Conservation (phyloP, 2,797 vertebrate species). For the Helarctos malayanus region DNA sequence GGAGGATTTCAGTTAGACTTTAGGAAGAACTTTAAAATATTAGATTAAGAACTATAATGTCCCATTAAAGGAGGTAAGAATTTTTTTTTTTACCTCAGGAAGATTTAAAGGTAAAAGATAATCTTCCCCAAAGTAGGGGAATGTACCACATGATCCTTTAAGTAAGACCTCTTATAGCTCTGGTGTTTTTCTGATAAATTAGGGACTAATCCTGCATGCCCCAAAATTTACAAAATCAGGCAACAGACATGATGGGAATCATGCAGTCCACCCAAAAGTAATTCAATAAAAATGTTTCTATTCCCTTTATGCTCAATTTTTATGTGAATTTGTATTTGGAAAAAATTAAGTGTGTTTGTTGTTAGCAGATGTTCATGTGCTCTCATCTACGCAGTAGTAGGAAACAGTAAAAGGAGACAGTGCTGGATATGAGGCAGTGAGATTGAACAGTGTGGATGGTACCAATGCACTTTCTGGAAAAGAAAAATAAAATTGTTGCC, state of each 20-base stretch:
- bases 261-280: slow-evolving; percentile 68
- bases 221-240: slow-evolving; percentile 59
- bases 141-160: neutral
- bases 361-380: slow-evolving; percentile 60
- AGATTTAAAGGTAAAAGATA: slow-evolving; percentile 59
- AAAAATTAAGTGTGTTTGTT: slow-evolving; percentile 70
- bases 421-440: neutral
- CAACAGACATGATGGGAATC: slow-evolving; percentile 67
- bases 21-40: slow-evolving; percentile 22
- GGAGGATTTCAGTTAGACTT: slow-evolving; percentile 56
- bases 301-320: slow-evolving; percentile 64
- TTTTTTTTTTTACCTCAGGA: neutral
- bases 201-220: neutral
- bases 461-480: neutral
- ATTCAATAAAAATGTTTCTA: slow-evolving; percentile 65
- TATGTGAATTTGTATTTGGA: slow-evolving; percentile 67
- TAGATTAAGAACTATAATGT: slow-evolving; percentile 44
- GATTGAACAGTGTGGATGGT: slow-evolving; percentile 9
- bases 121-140: slow-evolving; percentile 32
- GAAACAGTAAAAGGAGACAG: slow-evolving; percentile 48
- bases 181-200: slow-evolving; percentile 65
- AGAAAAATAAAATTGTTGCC: slow-evolving; percentile 40
- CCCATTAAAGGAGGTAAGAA: neutral
- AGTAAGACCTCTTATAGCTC: slow-evolving; percentile 24
- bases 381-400: slow-evolving; percentile 71